Evolutionary conservation across 2,888 invertebrate species (phyloP).

Genomic region (Eristalis pertinax): DNA sequence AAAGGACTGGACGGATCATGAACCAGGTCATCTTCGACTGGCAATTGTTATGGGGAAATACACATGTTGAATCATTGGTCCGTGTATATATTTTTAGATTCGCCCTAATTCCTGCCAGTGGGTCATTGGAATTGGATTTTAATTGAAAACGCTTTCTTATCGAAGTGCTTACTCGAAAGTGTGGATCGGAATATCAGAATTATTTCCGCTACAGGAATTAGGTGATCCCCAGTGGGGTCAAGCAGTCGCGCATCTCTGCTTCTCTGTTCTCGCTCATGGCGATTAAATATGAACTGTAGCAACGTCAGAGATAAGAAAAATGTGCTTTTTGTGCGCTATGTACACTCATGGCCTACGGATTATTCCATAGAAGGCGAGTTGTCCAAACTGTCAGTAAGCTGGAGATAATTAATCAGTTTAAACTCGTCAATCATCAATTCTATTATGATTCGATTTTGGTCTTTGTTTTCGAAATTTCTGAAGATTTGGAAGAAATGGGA

Average conservation of each 20-base stretch:
- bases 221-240: slow-evolving; percentile 28
- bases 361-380: neutral
- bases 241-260: neutral
- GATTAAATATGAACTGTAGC: slow-evolving; percentile 36
- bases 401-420: slow-evolving; percentile 13
- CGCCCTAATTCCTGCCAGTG: neutral
- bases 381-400: neutral
- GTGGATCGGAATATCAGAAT: neutral
- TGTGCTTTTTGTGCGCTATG: neutral
- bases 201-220: slow-evolving; percentile 31
- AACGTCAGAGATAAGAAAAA: slow-evolving; percentile 43
- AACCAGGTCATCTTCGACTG: slow-evolving; percentile 20
- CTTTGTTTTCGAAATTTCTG: slow-evolving; percentile 14
- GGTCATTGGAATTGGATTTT: slow-evolving; percentile 1
- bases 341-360: neutral
- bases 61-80: neutral
- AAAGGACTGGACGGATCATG: slow-evolving; percentile 14
- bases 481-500: neutral
- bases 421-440: neutral
- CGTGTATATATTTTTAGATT: neutral
- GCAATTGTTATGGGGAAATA: slow-evolving; percentile 4
- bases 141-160: neutral
- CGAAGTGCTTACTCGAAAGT: neutral
- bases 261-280: neutral
- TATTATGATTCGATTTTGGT: slow-evolving; percentile 3